These are phyloP conservation scores for Poeciliopsis infans DNA, from an alignment of 2,797 vertebrate species.

Conservation along the genomic window DNA sequence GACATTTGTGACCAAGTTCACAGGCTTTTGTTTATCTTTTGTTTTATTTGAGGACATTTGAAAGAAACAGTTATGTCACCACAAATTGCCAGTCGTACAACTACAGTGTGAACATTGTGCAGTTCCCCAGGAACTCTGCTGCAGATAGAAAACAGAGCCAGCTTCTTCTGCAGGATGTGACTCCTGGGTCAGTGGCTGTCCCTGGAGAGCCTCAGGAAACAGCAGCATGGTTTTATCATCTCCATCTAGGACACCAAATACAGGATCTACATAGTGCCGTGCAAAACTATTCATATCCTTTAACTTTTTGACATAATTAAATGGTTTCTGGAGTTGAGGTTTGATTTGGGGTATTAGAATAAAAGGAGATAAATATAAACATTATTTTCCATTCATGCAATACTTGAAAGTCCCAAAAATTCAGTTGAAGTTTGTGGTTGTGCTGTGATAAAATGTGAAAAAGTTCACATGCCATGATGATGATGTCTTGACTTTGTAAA, in stretches of 20 bases:
- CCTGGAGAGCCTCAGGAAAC: conserved; percentile 40
- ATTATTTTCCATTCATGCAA: too few species aligned
- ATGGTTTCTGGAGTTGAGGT: neutral
- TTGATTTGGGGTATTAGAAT: neutral
- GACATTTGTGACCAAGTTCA: neutral
- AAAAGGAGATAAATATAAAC: neutral
- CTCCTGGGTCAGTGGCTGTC: conserved; percentile 46
- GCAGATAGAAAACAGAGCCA: conserved; percentile 34
- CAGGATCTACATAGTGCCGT: neutral
- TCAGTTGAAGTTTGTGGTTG: neutral
- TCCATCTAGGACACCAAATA: conserved; percentile 59
- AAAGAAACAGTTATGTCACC: neutral
- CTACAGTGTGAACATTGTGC: too few species aligned
- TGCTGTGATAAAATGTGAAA: neutral
- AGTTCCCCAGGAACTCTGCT: conserved; percentile 12
- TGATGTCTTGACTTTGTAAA: too few species aligned
- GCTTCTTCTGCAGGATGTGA: conserved; percentile 33
- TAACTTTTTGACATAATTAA: neutral
- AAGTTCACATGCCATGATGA: neutral
- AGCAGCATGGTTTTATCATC: conserved; percentile 54
- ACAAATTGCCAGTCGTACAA: neutral
- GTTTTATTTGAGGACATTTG: neutral
- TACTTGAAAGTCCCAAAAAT: too few species aligned
- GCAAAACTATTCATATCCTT: neutral
- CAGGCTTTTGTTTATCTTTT: neutral